Evolutionary conservation across 2,113 vertebrate species (phyloP), one percentile per base, ranked within the genome.

Genomic region (Epinephelus moara): DNA sequence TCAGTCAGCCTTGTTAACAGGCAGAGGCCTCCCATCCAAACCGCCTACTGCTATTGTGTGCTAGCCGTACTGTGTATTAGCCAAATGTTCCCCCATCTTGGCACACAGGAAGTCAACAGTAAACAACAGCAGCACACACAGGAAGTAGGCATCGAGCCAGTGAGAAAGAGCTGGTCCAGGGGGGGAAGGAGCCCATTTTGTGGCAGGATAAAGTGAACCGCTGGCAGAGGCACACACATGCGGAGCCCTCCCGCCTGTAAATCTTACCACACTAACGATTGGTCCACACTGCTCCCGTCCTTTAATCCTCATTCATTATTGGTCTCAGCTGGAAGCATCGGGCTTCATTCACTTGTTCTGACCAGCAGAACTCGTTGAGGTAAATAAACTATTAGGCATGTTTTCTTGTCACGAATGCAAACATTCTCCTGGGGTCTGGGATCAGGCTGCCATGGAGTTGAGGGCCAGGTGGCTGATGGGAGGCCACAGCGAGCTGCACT

Each of bases 1-100:
- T 94, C 93, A 91, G 87, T 89, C 89, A 80, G 90, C 90, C 93
- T 94, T 90, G 93, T 93, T 94, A 93, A 92, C 92, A 91, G 92
- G 92, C 90, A 82, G 82, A 73, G 84, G 82, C 91, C 92, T 90
- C 85, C 75, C 86, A 81, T 92, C 86, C 88, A 89, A 90, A 80
- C 88, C 85, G 74, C 92, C 92, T 82, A 87, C 87, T 68, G 92
- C 92, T 82, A 90, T 90, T 92, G 89, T 92, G 50, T 45, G 71
- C 59, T 92, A 85, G 87, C 89, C 80, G 37, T n/a, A 13, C 85
- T 81, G 82, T 60, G 83, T 72, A 76, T 83, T 90, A 88, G 91
- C 90, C 86, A 91, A 90, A 83, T 82, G 79, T 66, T 82, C 82
- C 42, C 85, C 59, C 82, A 55, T 90, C 80, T 90, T 92, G 91